phyloP scores from a whole-genome alignment of 2,797 vertebrate genomes.

The Spinus pinus region DNA sequence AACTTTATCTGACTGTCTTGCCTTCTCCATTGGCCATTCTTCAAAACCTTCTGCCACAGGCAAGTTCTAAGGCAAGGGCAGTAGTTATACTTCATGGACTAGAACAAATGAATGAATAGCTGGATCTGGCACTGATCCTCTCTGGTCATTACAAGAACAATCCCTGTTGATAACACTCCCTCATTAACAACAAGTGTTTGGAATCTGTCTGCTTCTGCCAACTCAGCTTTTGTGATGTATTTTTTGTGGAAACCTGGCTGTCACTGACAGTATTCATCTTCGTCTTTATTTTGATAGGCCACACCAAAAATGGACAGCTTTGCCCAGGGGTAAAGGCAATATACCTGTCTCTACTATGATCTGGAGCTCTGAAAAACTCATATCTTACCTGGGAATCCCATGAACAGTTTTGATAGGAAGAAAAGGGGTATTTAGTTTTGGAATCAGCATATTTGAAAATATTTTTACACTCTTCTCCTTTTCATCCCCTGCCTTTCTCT shows the following conservation, averaged over 20 bases:
- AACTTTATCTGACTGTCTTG: neutral
- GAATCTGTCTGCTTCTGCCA: neutral
- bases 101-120: neutral
- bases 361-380: neutral
- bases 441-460: neutral
- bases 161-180: neutral
- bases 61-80: neutral
- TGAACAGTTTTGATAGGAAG: neutral
- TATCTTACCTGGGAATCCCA: neutral
- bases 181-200: neutral
- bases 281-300: neutral
- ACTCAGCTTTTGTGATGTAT: neutral
- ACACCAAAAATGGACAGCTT: neutral
- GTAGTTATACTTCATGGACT: neutral
- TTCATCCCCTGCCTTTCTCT: neutral
- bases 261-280: neutral
- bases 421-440: neutral
- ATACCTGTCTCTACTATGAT: accelerated
- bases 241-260: neutral
- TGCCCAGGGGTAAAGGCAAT: neutral
- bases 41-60: neutral
- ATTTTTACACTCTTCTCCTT: neutral
- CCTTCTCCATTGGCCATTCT: neutral
- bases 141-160: neutral
- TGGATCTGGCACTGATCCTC: neutral